phyloP scores from a whole-genome alignment of 2,888 invertebrate genomes.

The Heliconius charithonia region DNA sequence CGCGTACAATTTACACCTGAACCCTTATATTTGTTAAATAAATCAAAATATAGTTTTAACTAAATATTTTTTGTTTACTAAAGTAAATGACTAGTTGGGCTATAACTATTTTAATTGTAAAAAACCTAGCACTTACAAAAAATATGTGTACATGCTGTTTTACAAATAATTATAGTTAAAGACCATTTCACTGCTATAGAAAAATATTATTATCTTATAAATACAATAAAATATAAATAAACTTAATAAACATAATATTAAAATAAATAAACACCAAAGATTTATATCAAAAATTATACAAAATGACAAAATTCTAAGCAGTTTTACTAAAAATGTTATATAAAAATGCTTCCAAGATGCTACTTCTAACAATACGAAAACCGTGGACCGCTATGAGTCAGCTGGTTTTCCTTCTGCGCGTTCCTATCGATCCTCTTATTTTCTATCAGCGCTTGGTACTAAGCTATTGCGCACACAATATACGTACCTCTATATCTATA shows the following conservation, averaged over 20 bases:
- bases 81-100: not conserved
- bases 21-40: not conserved
- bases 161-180: no score
- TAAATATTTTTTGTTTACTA: not conserved
- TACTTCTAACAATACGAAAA: slow-evolving; percentile 14
- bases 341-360: not conserved
- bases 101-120: not conserved
- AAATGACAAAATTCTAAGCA: no score
- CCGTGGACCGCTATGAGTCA: slow-evolving; percentile 29
- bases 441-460: slow-evolving; percentile 29
- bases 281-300: not conserved
- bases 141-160: not conserved
- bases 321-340: not conserved
- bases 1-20: slow-evolving; percentile 23
- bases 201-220: not conserved
- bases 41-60: not conserved
- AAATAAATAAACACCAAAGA: not conserved
- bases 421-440: slow-evolving; percentile 38
- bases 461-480: slow-evolving; percentile 35
- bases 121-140: not conserved
- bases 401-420: slow-evolving; percentile 38
- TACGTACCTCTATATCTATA: slow-evolving; percentile 6
- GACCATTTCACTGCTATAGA: not conserved
- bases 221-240: not conserved
- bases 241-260: not conserved